Base-by-base conservation (phyloP, 2,888 invertebrate species). In the Spatulosminthurus flaviceps region DNA sequence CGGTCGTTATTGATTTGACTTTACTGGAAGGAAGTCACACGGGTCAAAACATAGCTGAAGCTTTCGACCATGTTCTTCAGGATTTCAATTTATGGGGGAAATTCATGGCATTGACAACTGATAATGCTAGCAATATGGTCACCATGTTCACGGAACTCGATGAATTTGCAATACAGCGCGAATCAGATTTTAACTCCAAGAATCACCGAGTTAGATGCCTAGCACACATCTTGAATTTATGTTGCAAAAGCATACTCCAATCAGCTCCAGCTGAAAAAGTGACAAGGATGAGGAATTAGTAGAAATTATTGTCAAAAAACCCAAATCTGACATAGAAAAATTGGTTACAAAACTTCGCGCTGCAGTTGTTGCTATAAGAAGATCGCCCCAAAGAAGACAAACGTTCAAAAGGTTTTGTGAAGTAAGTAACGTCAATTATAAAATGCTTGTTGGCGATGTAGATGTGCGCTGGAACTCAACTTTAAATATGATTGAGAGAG, bases 91-190 rank as follows among this genome's bases (percentile, higher is more conserved):
- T 70, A 2, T 34, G 42, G 70, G 41, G 22, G 16, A 70, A 70
- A 42, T 5, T 70, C 1, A 4, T 70, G 11, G 70, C 19, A 2
- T 11, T 70, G 11, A 70, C 70, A 70, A 70, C 70, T 41, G 70
- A 70, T 42, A 70, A 70, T 22, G 70, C 70, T 42, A 9, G 7
- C 13, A 70, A 70, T 28, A 70, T 70, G 70, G 70, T 29, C 21
- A 70, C 41, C n/a, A 21, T 70, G 11, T 70, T 28, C 21, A 5
- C 11, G 4, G 70, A 28, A 42, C 29, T 70, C 4, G 28, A 11
- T 9, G 11, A 11, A 5, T 9, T 41, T 2, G 42, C 70, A 19
- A 19, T 1, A 19, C 4, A 21, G 16, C 21, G 29, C 11, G 42
- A 21, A 21, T 21, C 22, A 11, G 13, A 70, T 22, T 70, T 70